Evolutionary conservation across 2,113 vertebrate species (phyloP).

Genomic region (Globicephala melas): DNA sequence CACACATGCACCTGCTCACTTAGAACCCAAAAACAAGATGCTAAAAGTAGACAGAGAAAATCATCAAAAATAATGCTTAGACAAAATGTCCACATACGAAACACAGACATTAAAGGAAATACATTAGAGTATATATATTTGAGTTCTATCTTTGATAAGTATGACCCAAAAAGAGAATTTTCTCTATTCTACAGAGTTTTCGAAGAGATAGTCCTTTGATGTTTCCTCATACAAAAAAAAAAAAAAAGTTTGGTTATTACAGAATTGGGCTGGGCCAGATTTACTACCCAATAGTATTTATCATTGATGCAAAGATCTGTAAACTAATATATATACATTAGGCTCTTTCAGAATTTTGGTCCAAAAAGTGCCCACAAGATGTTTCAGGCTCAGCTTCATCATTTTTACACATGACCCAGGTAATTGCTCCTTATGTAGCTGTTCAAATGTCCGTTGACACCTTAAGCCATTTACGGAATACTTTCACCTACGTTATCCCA

Average conservation of each 20-base stretch:
- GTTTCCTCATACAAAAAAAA: not conserved
- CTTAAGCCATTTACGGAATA: not conserved
- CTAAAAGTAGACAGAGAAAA: not conserved
- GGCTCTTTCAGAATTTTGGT: not conserved
- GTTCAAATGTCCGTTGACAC: not conserved
- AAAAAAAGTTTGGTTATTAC: not conserved
- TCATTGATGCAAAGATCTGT: not conserved
- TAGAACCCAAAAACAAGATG: not conserved
- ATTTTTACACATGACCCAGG: not conserved
- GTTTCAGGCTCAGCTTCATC: not conserved
- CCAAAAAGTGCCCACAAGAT: not conserved
- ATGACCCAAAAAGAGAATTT: not conserved
- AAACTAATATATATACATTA: not conserved
- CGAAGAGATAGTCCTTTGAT: not conserved
- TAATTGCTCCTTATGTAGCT: not conserved
- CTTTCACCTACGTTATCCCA: not conserved
- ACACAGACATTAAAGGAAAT: not conserved
- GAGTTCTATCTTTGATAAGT: not conserved
- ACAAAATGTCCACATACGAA: not conserved
- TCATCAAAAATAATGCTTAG: not conserved
- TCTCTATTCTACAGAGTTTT: not conserved
- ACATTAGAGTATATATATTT: not conserved
- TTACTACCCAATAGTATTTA: not conserved
- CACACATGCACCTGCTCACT: not conserved
- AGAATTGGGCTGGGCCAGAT: not conserved